phyloP scores from a whole-genome alignment of 2,888 invertebrate genomes.

The Aromia moschata region DNA sequence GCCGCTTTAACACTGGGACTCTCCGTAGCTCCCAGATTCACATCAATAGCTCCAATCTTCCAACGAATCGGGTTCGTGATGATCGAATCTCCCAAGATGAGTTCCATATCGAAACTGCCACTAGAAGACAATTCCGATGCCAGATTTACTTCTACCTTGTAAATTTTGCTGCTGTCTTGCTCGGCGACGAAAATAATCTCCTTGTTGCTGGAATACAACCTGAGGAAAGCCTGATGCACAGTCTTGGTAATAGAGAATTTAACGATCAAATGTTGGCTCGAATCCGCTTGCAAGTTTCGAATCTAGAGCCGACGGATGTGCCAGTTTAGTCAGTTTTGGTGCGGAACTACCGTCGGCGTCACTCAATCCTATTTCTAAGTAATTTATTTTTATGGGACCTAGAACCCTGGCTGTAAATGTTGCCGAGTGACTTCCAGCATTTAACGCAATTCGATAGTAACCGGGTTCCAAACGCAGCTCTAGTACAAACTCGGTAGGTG shows the following conservation, averaged over 20 bases:
- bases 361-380: slow-evolving; percentile 85
- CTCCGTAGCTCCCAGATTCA: slow-evolving; percentile 69
- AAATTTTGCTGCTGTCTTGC: slow-evolving; percentile 77
- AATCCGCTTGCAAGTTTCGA: slow-evolving; percentile 83
- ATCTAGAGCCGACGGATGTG: slow-evolving; percentile 65
- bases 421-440: slow-evolving; percentile 70
- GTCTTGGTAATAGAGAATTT: slow-evolving; percentile 79
- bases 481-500: slow-evolving; percentile 77
- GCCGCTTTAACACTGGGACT: slow-evolving; percentile 33
- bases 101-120: slow-evolving; percentile 81
- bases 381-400: slow-evolving; percentile 79
- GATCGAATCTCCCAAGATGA: slow-evolving; percentile 92
- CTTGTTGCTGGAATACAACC: slow-evolving; percentile 74
- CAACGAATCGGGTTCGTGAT: slow-evolving; percentile 91
- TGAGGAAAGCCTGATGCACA: slow-evolving; percentile 85
- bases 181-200: slow-evolving; percentile 96
- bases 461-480: slow-evolving; percentile 85
- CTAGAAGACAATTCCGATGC: slow-evolving; percentile 81
- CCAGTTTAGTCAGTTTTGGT: slow-evolving; percentile 78
- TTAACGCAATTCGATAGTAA: slow-evolving; percentile 83
- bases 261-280: slow-evolving; percentile 83
- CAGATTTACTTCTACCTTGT: slow-evolving; percentile 88
- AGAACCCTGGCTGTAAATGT: slow-evolving; percentile 71
- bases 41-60: slow-evolving; percentile 79
- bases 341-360: slow-evolving; percentile 91